phyloP scores from a whole-genome alignment of 2,113 vertebrate species.

The Prionailurus bengalensis region DNA sequence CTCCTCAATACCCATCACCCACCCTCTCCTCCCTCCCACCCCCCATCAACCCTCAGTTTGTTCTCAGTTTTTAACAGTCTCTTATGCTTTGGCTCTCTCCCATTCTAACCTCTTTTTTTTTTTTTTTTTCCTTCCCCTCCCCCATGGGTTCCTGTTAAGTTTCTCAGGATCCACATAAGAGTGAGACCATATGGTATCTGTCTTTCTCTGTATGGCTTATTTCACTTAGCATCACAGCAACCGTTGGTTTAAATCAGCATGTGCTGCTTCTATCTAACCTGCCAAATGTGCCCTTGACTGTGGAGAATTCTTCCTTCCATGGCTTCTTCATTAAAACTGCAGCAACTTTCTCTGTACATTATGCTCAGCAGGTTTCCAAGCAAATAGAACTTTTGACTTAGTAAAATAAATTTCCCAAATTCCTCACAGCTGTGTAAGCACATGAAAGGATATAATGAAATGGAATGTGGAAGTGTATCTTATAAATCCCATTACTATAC shows the following conservation, averaged over 20 bases:
- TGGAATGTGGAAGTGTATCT: background rate
- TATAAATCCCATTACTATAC: background rate
- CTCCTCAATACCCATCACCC: too few species aligned
- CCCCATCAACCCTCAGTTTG: too few species aligned
- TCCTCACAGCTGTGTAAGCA: background rate
- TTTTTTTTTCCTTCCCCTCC: too few species aligned
- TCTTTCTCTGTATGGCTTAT: too few species aligned
- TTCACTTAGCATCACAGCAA: too few species aligned
- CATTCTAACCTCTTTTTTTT: too few species aligned
- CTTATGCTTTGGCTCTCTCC: too few species aligned
- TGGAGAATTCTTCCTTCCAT: background rate
- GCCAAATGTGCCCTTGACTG: background rate
- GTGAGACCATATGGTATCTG: too few species aligned
- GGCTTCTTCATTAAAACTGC: background rate
- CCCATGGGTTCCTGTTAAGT: too few species aligned
- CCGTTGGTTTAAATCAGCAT: background rate
- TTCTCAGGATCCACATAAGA: too few species aligned
- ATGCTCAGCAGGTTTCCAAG: background rate
- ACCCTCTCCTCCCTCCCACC: too few species aligned
- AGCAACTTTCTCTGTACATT: background rate
- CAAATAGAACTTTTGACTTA: background rate
- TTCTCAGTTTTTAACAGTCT: too few species aligned
- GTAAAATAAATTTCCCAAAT: slow-evolving; percentile 19
- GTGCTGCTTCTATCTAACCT: background rate
- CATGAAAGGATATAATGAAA: background rate